Base-by-base conservation (phyloP, 2,113 vertebrate species). In the Arothron firmamentum region DNA sequence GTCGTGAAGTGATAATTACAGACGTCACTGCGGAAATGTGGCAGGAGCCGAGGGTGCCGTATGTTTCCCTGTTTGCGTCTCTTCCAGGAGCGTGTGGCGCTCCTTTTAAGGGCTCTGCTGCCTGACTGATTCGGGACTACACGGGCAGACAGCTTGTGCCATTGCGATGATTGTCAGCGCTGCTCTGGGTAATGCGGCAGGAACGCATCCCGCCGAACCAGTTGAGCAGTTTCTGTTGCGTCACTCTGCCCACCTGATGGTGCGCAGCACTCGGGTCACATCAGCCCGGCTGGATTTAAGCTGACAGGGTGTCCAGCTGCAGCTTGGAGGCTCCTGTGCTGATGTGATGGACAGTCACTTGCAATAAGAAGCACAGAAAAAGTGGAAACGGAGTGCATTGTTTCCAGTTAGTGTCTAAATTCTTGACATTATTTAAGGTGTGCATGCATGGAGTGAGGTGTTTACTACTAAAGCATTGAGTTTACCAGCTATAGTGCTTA, bases 151-250 rank as follows among this genome's bases (percentile, higher is more conserved):
- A 70, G 75, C 70, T 74, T 70, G 65, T 83, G 83, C 80, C 75
- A 70, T 83, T 81, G 81, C 79, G 57, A 56, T 79, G 77, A 72
- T 54, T 77, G 77, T 84, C 82, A 82, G 42, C 52, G 50, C 63
- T 75, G 17, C 69, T 72, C 60, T 67, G 53, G 47, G 65, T 79
- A 71, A 78, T 59, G 76, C 78, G 34, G 46, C 38, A 69, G 81
- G 75, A 85, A 78, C 58, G 65, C 75, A 71, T 77, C 75, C 67
- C 10, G 80, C 65, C 65, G 83, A 87, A 85, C 87, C 84, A 85
- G 87, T 82, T 73, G 75, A 85, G 77, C 84, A 70, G 74, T 77
- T 64, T 81, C 65, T 76, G 56, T 87, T 85, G 59, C 79, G 73
- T 79, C 75, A 75, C 74, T 45, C 46, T 76, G 66, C 75, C 79